Base-by-base conservation (phyloP, 2,113 vertebrate genomes). In the Halichoeres trimaculatus region DNA sequence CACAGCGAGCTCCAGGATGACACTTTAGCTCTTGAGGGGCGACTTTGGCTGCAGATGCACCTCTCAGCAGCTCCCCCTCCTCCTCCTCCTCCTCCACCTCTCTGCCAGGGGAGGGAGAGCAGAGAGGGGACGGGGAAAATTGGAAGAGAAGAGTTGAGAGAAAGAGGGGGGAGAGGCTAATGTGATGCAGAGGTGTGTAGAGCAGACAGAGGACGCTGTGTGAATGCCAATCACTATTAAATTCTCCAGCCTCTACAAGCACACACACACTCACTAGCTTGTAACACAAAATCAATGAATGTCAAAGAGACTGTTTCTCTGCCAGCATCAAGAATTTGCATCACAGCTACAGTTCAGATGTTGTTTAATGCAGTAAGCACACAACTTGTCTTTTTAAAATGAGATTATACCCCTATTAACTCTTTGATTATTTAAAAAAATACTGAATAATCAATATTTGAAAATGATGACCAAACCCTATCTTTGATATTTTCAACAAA, bases 21-120 rank as follows among this genome's bases (percentile, higher is more conserved):
- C 72, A 83, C 74, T 78, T 73, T 43, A 80, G 70, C 63, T 76
- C 59, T 61, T 68, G 60, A 85, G 80, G 76, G 76, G 72, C 52
- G 35, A 76, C 36, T 86, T 61, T 75, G 69, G 61, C 81, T 81
- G 63, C 63, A 79, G 71, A 78, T 81, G 73, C 78, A 80, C 65
- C 81, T 81, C 80, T 87, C 48, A 60, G 70, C 77, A 81, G 66
- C 70, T 50, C 10, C 68, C 67, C 41, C 38, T 64, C 5, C 63
- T 73, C 24, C 57, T 69, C 38, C 43, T 51, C 36, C 54, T 67
- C 30, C 30, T 30, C 30, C 30, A 30, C 26, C 70, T 52, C 68
- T 70, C 52, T 62, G 57, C 51, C 4, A 1, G 20, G 17, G 47
- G 24, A 19, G 38, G 36, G 34, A 14, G 52, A 60, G 47, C 35